These are phyloP conservation scores for Silurus lanzhouensis DNA, from an alignment of 2,797 vertebrate species.

Conservation along the genomic window DNA sequence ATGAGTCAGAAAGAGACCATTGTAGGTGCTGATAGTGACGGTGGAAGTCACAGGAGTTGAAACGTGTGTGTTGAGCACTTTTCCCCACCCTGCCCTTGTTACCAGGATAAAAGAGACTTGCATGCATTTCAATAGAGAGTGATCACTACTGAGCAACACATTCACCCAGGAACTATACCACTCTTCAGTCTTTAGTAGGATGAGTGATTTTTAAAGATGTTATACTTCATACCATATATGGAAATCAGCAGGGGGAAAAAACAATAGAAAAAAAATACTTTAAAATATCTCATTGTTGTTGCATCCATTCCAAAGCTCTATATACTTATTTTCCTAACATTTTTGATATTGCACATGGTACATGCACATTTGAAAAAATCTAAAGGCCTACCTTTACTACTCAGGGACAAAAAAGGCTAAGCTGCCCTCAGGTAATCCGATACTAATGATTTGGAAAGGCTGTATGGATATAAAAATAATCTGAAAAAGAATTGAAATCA, in stretches of 20 bases:
- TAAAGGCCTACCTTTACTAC: neutral
- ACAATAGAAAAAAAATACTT: too few relatives aligned
- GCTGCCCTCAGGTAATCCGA: neutral
- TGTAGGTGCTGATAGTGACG: constrained; percentile 49
- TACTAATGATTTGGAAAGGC: neutral
- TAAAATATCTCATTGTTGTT: too few relatives aligned
- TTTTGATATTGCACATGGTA: too few relatives aligned
- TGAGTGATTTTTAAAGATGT: neutral
- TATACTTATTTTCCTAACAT: too few relatives aligned
- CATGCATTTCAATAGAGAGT: constrained; percentile 48
- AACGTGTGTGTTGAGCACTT: constrained; percentile 7
- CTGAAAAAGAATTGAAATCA: neutral
- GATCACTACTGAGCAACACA: constrained; percentile 19
- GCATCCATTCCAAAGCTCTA: too few relatives aligned
- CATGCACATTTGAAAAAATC: neutral
- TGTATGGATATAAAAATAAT: neutral
- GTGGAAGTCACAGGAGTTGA: constrained; percentile 31
- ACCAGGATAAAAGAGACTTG: constrained; percentile 43
- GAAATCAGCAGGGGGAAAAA: too few relatives aligned
- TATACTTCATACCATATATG: too few relatives aligned
- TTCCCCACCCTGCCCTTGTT: constrained; percentile 40
- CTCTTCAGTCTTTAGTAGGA: constrained; percentile 23
- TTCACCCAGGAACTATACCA: constrained; percentile 23
- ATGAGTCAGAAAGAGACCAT: constrained; percentile 42
- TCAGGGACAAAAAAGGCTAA: neutral